Percentiles rank a stretch among this genome's conserved stretches.
phyloP scores from a whole-genome alignment of 2,797 vertebrate genomes.

The Pangasius krempfi region DNA sequence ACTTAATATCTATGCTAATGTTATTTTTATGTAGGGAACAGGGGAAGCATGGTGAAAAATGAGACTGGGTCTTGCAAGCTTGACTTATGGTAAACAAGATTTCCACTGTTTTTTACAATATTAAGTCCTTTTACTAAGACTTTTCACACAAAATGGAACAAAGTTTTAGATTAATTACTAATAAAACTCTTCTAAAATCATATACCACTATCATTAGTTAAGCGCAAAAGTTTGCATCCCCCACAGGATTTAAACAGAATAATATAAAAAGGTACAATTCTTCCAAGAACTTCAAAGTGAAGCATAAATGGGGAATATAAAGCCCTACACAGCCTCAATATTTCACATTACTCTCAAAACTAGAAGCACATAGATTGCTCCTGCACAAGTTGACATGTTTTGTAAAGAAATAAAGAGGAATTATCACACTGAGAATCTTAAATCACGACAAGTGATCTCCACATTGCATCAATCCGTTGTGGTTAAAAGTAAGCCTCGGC shows the following conservation, averaged over 20 bases:
- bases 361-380: background rate
- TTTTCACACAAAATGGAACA: background rate
- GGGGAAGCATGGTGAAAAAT: conserved; percentile 38
- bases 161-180: background rate
- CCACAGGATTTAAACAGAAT: background rate
- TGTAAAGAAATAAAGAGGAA: conserved; percentile 12
- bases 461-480: background rate
- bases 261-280: background rate
- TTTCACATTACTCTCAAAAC: conserved; percentile 20
- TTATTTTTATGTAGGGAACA: conserved; percentile 31
- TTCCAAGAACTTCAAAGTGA: background rate
- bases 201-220: background rate
- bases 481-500: background rate
- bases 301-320: conserved; percentile 12
- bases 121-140: conserved; percentile 46
- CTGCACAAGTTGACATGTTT: background rate
- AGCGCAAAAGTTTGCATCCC: background rate
- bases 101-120: conserved; percentile 50
- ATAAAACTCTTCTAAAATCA: background rate
- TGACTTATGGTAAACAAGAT: conserved; percentile 44
- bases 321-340: conserved; percentile 3
- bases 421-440: conserved; percentile 12
- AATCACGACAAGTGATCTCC: background rate
- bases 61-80: conserved; percentile 23
- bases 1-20: conserved; percentile 62